Conservation (phyloP, 2,888 invertebrate species). For the Polymixis lichenea region DNA sequence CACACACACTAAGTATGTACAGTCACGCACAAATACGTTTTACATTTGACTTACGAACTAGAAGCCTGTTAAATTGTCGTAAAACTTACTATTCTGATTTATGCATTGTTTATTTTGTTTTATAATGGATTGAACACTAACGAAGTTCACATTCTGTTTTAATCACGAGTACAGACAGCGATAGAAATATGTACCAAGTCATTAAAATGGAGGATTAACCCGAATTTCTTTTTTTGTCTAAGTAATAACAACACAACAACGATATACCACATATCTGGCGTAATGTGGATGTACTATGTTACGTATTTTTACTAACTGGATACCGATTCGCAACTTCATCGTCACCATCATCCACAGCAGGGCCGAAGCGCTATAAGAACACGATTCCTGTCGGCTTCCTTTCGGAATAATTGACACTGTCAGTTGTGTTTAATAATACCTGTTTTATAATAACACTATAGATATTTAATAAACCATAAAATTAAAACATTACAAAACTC, state of each 20-base stretch:
- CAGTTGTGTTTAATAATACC: too few relatives aligned
- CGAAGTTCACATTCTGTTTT: not conserved
- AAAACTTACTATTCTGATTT: slow-evolving; percentile 7
- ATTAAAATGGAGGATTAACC: not conserved
- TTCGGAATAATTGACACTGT: too few relatives aligned
- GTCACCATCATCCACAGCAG: not conserved
- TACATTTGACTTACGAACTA: slow-evolving; percentile 8
- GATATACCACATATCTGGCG: too few relatives aligned
- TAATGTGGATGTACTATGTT: too few relatives aligned
- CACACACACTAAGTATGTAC: slow-evolving; percentile 29
- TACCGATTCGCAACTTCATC: not conserved
- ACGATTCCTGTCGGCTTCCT: too few relatives aligned
- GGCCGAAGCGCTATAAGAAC: too few relatives aligned
- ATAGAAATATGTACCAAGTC: slow-evolving; percentile 1
- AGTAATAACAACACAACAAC: too few relatives aligned
- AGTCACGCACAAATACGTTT: slow-evolving; percentile 34
- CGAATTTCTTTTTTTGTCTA: not conserved
- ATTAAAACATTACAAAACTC: too few relatives aligned
- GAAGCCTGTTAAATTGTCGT: slow-evolving; percentile 11
- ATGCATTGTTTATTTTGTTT: slow-evolving; percentile 33
- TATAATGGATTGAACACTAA: slow-evolving; percentile 3
- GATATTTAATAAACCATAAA: too few relatives aligned
- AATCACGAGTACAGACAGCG: not conserved
- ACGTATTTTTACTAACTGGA: not conserved
- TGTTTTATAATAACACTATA: too few relatives aligned